phyloP scores from a whole-genome alignment of 2,797 vertebrate species.

The Acanthurus tractus region DNA sequence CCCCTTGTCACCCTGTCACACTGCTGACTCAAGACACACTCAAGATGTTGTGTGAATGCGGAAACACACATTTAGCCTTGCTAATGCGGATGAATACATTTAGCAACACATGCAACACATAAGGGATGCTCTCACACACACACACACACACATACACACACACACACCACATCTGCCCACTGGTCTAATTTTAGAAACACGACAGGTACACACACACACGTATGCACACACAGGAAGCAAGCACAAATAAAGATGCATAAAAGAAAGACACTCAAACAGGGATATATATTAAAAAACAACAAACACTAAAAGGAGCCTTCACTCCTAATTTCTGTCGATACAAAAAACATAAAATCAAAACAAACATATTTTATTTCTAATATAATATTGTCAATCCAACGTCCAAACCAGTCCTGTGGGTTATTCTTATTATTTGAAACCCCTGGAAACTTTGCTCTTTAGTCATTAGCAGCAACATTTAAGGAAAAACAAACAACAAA shows the following conservation, averaged over 20 bases:
- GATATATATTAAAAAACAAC: too few species aligned
- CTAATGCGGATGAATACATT: constrained; percentile 55
- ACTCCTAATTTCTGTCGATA: background rate
- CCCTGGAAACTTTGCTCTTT: too few species aligned
- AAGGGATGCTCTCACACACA: constrained; percentile 19
- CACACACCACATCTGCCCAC: constrained; percentile 65
- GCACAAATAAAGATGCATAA: background rate
- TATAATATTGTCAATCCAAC: background rate
- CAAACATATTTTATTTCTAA: background rate
- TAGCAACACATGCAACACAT: constrained; percentile 53
- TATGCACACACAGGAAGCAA: background rate
- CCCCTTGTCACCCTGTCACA: constrained; percentile 41
- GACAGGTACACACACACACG: constrained; percentile 11
- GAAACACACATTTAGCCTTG: constrained; percentile 16
- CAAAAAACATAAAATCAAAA: constrained; percentile 9
- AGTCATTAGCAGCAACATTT: background rate
- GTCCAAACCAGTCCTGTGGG: background rate
- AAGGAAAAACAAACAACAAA: background rate
- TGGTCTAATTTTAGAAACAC: constrained; percentile 68
- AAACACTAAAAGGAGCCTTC: constrained; percentile 6
- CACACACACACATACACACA: background rate
- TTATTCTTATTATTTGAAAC: background rate
- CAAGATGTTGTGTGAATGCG: constrained; percentile 65
- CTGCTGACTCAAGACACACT: constrained; percentile 72
- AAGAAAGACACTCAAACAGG: background rate